Conservation (phyloP, 1,140 invertebrate genomes). For the Tetraneura akinire region DNA sequence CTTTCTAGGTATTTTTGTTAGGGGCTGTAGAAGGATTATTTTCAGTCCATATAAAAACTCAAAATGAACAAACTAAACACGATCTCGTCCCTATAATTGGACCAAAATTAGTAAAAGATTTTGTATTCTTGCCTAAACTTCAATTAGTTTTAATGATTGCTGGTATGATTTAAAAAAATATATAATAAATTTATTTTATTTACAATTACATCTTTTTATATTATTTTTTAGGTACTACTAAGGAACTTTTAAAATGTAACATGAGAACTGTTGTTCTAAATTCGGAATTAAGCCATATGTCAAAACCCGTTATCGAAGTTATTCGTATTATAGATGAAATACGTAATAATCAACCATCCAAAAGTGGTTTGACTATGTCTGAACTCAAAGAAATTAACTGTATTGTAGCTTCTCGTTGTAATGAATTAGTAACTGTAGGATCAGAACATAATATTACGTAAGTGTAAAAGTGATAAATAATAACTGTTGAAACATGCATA, state of each 20-base stretch:
- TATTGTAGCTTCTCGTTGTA: constrained; percentile 16
- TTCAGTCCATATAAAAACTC: constrained; percentile 40
- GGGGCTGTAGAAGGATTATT: constrained; percentile 50
- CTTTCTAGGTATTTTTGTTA: constrained; percentile 35
- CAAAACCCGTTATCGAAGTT: constrained; percentile 31
- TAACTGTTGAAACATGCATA: background rate
- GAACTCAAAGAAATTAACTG: constrained; percentile 47
- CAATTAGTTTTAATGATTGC: constrained; percentile 46
- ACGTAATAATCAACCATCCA: constrained; percentile 19
- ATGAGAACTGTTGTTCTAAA: constrained; percentile 35
- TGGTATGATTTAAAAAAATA: background rate
- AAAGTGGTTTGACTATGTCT: constrained; percentile 19
- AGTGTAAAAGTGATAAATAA: background rate
- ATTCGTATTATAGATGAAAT: constrained; percentile 40
- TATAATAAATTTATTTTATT: background rate
- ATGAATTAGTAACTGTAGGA: constrained; percentile 30
- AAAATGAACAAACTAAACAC: constrained; percentile 10
- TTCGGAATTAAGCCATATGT: constrained; percentile 33
- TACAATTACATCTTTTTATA: background rate
- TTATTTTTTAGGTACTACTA: constrained; percentile 28
- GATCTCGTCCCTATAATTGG: constrained; percentile 40
- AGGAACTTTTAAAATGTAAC: constrained; percentile 43
- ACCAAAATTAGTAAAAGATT: constrained; percentile 35
- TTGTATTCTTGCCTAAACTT: constrained; percentile 47
- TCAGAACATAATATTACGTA: constrained; percentile 41